Evolutionary conservation across 1,140 invertebrate genomes (phyloP).

Genomic region (Lutraria rhynchaena): DNA sequence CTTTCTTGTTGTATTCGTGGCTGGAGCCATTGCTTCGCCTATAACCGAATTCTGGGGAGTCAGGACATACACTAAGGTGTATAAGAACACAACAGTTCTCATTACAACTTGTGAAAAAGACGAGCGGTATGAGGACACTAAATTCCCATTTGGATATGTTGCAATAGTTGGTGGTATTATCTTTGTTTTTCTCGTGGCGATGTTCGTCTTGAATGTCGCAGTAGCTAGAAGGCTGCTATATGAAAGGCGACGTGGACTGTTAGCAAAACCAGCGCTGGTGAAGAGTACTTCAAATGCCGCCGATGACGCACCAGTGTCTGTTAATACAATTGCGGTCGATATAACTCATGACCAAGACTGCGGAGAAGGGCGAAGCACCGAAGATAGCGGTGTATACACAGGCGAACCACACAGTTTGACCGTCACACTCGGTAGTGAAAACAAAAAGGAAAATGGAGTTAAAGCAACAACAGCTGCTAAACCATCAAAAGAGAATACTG

Average conservation of each 20-base stretch:
- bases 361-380: too few relatives aligned
- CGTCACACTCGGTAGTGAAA: too few relatives aligned
- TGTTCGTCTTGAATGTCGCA: background rate
- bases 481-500: too few relatives aligned
- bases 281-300: too few relatives aligned
- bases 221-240: background rate
- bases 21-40: background rate
- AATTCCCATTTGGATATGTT: background rate
- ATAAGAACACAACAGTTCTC: background rate
- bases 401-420: too few relatives aligned
- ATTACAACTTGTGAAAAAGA: constrained; percentile 11
- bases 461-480: too few relatives aligned
- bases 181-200: background rate
- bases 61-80: background rate
- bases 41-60: constrained; percentile 7
- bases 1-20: background rate
- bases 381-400: too few relatives aligned
- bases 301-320: too few relatives aligned
- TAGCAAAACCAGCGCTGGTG: constrained; percentile 7
- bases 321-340: too few relatives aligned
- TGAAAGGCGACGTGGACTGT: background rate
- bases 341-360: too few relatives aligned
- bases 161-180: background rate
- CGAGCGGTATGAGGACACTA: background rate
- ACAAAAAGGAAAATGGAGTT: too few relatives aligned